These are phyloP conservation scores for Drosophila triauraria DNA, from an alignment of 1,140 invertebrate species.

Conservation along the genomic window DNA sequence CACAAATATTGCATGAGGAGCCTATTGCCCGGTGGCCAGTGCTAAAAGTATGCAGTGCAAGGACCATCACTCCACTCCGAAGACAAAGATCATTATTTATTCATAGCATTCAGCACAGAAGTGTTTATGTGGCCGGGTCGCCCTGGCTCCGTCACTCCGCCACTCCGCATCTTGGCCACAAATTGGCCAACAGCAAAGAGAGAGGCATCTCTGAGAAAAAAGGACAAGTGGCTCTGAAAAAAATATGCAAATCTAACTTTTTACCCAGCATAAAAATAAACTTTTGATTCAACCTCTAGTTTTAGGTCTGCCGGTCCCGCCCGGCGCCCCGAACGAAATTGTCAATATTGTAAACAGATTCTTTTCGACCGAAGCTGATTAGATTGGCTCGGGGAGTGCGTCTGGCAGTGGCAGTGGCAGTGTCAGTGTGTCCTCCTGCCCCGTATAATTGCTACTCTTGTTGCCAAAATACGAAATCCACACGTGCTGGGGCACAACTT, in stretches of 20 bases:
- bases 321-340: constrained; percentile 53
- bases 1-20: constrained; percentile 65
- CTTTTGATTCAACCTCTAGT: constrained; percentile 55
- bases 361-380: constrained; percentile 73
- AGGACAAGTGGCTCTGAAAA: constrained; percentile 49
- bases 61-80: constrained; percentile 45
- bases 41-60: constrained; percentile 49
- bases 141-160: constrained; percentile 6
- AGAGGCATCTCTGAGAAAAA: constrained; percentile 33
- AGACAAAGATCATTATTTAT: constrained; percentile 76
- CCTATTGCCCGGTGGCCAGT: constrained; percentile 33
- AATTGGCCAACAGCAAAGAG: constrained; percentile 61
- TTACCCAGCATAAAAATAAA: constrained; percentile 73
- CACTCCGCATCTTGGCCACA: constrained; percentile 56
- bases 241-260: constrained; percentile 75
- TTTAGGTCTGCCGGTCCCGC: constrained; percentile 16
- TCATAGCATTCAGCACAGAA: constrained; percentile 77
- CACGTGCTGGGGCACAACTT: constrained; percentile 57
- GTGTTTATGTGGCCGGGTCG: constrained; percentile 72
- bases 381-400: constrained; percentile 54
- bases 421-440: constrained; percentile 25
- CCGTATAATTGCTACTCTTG: constrained; percentile 34
- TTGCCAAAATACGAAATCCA: constrained; percentile 34
- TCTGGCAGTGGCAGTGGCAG: constrained; percentile 5
- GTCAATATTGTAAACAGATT: constrained; percentile 82